Conservation (phyloP, 2,797 vertebrate species). For the Sebastes nivosus region DNA sequence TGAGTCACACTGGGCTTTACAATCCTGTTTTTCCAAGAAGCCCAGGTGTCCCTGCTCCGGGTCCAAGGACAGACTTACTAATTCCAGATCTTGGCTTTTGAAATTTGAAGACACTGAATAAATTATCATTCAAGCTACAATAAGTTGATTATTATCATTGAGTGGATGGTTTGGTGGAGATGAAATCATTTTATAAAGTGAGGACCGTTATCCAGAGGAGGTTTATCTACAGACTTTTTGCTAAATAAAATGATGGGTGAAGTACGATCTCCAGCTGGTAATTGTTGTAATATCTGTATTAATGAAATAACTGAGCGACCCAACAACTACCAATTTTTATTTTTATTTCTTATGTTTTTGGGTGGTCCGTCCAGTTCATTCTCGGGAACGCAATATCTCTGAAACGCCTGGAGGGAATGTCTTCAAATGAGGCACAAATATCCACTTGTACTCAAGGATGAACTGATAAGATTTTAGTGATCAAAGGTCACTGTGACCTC, state of each 20-base stretch:
- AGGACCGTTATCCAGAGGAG: background rate
- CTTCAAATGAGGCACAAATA: too few relatives aligned
- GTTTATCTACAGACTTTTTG: background rate
- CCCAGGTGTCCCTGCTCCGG: constrained; percentile 37
- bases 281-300: background rate
- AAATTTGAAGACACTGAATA: background rate
- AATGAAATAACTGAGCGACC: background rate
- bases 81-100: background rate
- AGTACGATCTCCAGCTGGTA: background rate
- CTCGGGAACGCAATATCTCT: too few relatives aligned
- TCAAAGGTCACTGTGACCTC: too few relatives aligned
- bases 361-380: too few relatives aligned
- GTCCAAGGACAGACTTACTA: constrained; percentile 3
- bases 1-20: constrained; percentile 35
- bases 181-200: background rate
- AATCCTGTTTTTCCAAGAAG: constrained; percentile 25
- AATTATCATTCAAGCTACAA: background rate
- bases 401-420: too few relatives aligned
- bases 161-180: background rate
- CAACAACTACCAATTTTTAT: background rate
- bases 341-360: too few relatives aligned
- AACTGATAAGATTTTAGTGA: too few relatives aligned
- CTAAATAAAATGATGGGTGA: background rate
- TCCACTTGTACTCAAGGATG: too few relatives aligned
- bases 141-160: background rate